Evolutionary conservation across 30 jellyfish, hydroid and myxozoan genomes (phyloP).

Genomic region (Aurelia coerulea): DNA sequence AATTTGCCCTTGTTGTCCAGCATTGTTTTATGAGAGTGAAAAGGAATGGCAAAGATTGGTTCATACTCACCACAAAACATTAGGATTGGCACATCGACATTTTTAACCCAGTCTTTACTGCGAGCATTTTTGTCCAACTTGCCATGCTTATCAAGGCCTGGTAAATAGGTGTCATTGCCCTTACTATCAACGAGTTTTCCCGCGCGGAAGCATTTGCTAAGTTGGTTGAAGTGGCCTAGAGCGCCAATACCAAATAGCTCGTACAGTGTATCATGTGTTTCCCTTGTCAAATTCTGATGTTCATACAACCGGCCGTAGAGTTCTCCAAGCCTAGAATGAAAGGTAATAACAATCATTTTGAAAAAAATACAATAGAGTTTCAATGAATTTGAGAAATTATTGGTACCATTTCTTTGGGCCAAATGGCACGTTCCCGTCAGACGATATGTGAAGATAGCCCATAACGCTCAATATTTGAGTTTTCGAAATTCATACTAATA

Average conservation of each 20-base stretch:
- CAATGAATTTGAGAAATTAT: no score
- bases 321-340: slow-evolving; percentile 23
- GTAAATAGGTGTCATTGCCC: slow-evolving; percentile 52
- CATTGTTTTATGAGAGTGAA: no score
- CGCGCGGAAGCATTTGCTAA: slow-evolving; percentile 15
- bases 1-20: no score
- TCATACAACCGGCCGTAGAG: slow-evolving; percentile 45
- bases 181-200: slow-evolving; percentile 24
- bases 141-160: slow-evolving; percentile 39
- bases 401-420: no score
- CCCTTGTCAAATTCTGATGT: slow-evolving; percentile 30
- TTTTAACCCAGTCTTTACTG: background rate
- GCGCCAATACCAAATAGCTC: slow-evolving; percentile 58
- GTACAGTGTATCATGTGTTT: slow-evolving; percentile 53
- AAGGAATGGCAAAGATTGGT: no score
- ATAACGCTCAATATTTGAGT: no score
- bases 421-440: no score
- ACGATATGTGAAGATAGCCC: no score
- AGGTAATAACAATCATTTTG: background rate
- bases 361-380: no score
- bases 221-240: slow-evolving; percentile 23
- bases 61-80: slow-evolving; percentile 34
- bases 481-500: no score
- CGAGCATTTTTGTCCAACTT: background rate
- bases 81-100: slow-evolving; percentile 27